These are phyloP conservation scores for Hydrotaea diabolus DNA, from an alignment of 2,888 invertebrate species.

Conservation along the genomic window DNA sequence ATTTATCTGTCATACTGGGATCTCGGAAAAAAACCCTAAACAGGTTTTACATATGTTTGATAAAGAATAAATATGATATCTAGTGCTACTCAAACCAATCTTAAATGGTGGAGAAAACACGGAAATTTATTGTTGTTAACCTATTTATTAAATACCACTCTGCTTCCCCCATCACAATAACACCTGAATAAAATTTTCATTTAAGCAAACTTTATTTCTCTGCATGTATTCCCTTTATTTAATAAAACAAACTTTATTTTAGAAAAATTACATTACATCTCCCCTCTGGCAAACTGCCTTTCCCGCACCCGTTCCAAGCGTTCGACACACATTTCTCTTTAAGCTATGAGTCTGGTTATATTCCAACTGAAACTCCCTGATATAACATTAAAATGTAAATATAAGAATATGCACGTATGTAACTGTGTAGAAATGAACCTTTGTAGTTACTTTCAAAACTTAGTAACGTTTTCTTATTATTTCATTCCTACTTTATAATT, in stretches of 20 bases:
- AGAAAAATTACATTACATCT: constrained; percentile 53
- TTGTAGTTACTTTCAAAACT: constrained; percentile 18
- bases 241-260: constrained; percentile 43
- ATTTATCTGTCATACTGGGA: no score
- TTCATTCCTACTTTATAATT: constrained; percentile 54
- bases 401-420: not conserved
- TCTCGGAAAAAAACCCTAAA: no score
- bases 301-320: not conserved
- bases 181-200: no score
- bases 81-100: no score
- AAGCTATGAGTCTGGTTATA: not conserved
- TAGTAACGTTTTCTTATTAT: constrained; percentile 37
- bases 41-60: no score
- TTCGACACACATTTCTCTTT: not conserved
- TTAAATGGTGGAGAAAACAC: no score
- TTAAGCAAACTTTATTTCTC: not conserved
- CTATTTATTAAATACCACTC: no score
- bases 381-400: not conserved
- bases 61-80: no score
- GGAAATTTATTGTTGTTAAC: no score
- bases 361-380: constrained; percentile 1
- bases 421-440: constrained; percentile 24
- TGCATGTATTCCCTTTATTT: constrained; percentile 4
- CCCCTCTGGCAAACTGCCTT: not conserved
- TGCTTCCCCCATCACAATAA: not conserved